Evolutionary conservation across 2,888 invertebrate genomes (phyloP).

Genomic region (Drosophila kokeensis): DNA sequence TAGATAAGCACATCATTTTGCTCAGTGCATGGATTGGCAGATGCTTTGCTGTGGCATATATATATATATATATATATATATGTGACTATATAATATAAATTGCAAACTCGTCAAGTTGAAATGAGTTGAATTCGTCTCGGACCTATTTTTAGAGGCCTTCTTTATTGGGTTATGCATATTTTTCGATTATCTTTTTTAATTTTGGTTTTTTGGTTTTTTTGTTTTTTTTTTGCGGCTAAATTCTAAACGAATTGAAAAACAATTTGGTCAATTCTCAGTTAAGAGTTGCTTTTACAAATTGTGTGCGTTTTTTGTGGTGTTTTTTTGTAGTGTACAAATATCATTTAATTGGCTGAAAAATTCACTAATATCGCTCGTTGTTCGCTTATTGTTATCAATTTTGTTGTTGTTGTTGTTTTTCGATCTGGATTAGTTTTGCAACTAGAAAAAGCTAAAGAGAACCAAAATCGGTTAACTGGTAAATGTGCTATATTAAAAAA

Average conservation of each 20-base stretch:
- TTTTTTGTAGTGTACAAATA: constrained; percentile 1
- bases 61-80: no score
- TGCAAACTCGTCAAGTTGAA: no score
- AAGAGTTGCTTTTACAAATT: constrained; percentile 15
- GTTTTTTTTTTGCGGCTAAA: background rate
- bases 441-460: constrained; percentile 25
- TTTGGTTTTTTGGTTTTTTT: background rate
- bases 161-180: background rate
- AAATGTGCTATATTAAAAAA: constrained; percentile 57
- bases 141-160: background rate
- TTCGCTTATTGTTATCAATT: constrained; percentile 1
- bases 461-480: constrained; percentile 38
- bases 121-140: background rate
- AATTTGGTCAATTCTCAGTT: constrained; percentile 22
- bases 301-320: constrained; percentile 8
- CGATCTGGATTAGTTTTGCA: constrained; percentile 9
- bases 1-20: no score
- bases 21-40: no score
- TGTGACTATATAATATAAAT: no score
- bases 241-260: constrained; percentile 10
- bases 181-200: background rate
- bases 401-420: background rate
- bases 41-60: no score
- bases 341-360: constrained; percentile 17
- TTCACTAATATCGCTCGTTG: constrained; percentile 27